These are phyloP conservation scores for Protobothrops flavoviridis DNA, from an alignment of 2,113 vertebrate genomes.

Conservation along the genomic window DNA sequence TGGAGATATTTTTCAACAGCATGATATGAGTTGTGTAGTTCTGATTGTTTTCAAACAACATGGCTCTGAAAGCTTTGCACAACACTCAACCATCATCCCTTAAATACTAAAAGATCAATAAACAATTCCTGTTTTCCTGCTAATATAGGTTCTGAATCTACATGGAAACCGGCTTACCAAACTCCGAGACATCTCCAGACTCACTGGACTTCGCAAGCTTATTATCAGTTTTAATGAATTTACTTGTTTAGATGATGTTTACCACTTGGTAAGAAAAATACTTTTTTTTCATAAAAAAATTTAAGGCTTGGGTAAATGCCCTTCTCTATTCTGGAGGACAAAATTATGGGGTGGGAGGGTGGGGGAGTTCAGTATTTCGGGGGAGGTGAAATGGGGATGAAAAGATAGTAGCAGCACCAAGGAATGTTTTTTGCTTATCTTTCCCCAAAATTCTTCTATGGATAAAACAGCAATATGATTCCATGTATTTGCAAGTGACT, in stretches of 20 bases:
- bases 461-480: not conserved
- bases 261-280: slow-evolving; percentile 76
- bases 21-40: not conserved
- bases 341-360: not conserved
- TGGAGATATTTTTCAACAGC: not conserved
- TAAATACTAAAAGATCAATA: not conserved
- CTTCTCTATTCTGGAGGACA: too few species aligned
- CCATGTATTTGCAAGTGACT: not conserved
- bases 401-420: not conserved
- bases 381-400: not conserved
- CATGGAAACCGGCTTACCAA: slow-evolving; percentile 79
- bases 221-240: slow-evolving; percentile 81
- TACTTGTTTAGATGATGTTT: slow-evolving; percentile 77
- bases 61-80: not conserved
- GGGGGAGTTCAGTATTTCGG: not conserved
- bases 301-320: not conserved
- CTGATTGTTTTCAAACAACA: not conserved
- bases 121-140: not conserved
- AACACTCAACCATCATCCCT: not conserved
- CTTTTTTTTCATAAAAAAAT: not conserved
- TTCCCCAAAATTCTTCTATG: not conserved
- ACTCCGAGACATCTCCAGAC: slow-evolving; percentile 74
- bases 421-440: not conserved
- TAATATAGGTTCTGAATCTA: slow-evolving; percentile 77
- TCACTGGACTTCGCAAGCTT: slow-evolving; percentile 73